Evolutionary conservation across 1,140 invertebrate species (phyloP), one percentile per base, ranked within the genome.

Genomic region (Venustaconcha ellipsiformis): DNA sequence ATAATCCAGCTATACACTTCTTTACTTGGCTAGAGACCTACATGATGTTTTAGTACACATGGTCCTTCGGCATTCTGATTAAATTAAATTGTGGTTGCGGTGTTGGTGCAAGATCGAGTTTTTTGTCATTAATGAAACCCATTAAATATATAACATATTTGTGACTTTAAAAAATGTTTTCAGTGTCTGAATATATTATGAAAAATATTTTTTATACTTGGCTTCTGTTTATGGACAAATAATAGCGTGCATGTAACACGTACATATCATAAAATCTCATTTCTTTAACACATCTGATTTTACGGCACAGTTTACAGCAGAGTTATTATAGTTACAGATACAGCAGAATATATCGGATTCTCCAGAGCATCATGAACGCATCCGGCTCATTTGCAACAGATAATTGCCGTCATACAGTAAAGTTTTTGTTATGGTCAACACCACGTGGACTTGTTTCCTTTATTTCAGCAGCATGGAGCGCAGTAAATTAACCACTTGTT

Each of bases 361-460:
- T 23, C 66, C 20, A 72, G 57, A 72, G 66, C 73, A 57, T 63
- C 60, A 6, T 65, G 15, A 57, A 0, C 60, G 57, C 71, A 72
- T 17, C 71, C 65, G 48, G 80, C 80, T 79, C 80, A 3, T 86
- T 84, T 71, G 83, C 80, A 26, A 77, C 80, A 0, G 81, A 84
- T 72, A 86, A 86, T 63, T 84, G 86, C 64, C 56, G 73, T 58
- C 76, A 79, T 62, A 72, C 71, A 13, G 57, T 79, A n/a, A 79
- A 81, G 64, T 60, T 74, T 15, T 17, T 81, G 12, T 68, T 79
- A 14, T 78, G 80, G 11, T 23, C 65, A 11, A 79, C 73, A 59
- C 80, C 73, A 17, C 70, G 80, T 18, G 78, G 77, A 26, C 5
- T 37, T 37, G 5, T 37, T 37, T 37, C 30, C 30, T 37, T 37